These are phyloP conservation scores for Hyaena hyaena DNA, from an alignment of 2,113 vertebrate genomes.

Conservation along the genomic window DNA sequence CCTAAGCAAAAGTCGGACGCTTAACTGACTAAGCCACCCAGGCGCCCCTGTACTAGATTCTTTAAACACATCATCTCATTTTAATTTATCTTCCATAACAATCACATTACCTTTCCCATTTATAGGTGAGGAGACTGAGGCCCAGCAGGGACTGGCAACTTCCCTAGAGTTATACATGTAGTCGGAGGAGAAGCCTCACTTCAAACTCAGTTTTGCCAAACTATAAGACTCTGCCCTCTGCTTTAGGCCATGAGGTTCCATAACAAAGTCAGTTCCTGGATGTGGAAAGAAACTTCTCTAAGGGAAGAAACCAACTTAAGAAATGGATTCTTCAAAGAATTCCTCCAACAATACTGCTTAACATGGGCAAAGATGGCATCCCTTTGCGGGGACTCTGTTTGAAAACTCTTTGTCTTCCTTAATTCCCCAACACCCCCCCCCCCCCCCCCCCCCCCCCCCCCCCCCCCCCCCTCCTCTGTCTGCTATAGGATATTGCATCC, in stretches of 20 bases:
- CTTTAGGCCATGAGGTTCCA: neutral
- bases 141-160: neutral
- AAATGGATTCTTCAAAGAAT: neutral
- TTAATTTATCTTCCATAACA: neutral
- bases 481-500: no score
- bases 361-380: neutral
- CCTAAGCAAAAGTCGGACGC: no score
- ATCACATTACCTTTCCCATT: neutral
- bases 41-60: neutral
- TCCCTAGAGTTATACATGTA: neutral
- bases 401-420: no score
- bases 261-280: neutral
- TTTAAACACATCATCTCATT: neutral
- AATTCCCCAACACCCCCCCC: no score
- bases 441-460: no score
- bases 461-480: no score
- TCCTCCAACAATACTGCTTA: neutral
- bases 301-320: neutral
- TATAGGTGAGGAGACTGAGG: neutral
- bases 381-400: neutral
- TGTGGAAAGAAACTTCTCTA: neutral
- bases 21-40: no score
- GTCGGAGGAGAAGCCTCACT: neutral
- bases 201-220: neutral
- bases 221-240: neutral